Evolutionary conservation across 2,113 vertebrate species (phyloP).

Genomic region (Eudyptes chrysolophus): DNA sequence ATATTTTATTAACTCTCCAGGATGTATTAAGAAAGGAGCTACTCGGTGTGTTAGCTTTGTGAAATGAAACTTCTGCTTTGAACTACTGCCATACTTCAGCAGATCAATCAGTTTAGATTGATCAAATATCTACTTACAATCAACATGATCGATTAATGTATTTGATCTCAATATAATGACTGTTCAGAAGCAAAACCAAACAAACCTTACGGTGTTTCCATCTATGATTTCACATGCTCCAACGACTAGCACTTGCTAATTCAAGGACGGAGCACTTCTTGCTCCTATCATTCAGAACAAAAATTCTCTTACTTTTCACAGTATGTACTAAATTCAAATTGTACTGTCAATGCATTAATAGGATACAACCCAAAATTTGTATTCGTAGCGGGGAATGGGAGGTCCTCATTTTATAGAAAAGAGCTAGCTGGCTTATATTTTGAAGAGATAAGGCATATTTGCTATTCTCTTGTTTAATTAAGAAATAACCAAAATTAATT

Average conservation of each 20-base stretch:
- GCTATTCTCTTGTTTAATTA: not conserved
- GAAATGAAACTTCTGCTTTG: not conserved
- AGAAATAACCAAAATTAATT: not conserved
- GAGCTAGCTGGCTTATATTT: not conserved
- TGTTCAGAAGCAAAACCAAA: not conserved
- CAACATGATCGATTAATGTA: not conserved
- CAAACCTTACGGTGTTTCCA: not conserved
- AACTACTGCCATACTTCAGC: not conserved
- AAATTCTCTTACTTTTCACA: not conserved
- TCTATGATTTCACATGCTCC: not conserved
- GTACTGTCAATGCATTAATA: not conserved
- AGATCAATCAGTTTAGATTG: not conserved
- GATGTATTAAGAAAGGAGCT: not conserved
- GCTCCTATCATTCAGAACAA: not conserved
- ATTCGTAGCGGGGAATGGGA: fast-evolving
- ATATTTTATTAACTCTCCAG: not conserved
- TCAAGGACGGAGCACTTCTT: not conserved
- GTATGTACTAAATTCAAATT: not conserved
- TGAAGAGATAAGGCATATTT: not conserved
- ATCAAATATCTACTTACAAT: not conserved
- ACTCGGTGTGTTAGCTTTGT: not conserved
- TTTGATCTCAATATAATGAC: not conserved
- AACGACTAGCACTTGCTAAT: not conserved
- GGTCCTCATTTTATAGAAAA: not conserved
- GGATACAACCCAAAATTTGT: not conserved